Evolutionary conservation across 2,797 vertebrate species (phyloP).

Genomic region (Falco biarmicus): DNA sequence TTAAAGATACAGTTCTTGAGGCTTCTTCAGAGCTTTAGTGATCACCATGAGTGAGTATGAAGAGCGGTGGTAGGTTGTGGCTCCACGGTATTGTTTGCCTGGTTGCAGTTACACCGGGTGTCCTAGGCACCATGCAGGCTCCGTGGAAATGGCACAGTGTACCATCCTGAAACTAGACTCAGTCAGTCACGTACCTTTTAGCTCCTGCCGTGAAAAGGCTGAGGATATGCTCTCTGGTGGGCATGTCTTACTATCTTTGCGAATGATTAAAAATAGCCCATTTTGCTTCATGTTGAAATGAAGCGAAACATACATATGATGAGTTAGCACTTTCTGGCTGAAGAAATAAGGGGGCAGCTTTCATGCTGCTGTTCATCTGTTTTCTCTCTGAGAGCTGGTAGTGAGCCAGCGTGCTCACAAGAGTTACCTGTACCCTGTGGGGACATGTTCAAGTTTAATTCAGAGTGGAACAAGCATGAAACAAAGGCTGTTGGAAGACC

Average conservation of each 20-base stretch:
- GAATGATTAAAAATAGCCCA: background rate
- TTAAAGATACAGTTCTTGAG: constrained; percentile 98
- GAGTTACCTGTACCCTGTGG: background rate
- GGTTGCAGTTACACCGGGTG: background rate
- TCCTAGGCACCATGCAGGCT: background rate
- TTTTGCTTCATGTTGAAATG: background rate
- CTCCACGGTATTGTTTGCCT: background rate
- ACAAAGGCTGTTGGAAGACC: background rate
- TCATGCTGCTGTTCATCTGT: background rate
- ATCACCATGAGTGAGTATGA: constrained; percentile 96
- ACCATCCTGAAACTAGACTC: background rate
- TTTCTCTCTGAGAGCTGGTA: background rate
- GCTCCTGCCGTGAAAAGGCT: background rate
- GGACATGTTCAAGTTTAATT: background rate
- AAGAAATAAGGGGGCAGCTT: background rate
- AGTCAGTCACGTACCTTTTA: background rate
- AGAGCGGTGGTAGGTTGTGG: background rate
- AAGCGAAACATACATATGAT: background rate
- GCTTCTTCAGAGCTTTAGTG: constrained; percentile 98
- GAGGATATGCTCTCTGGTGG: background rate
- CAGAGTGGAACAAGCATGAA: background rate
- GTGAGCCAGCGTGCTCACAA: background rate
- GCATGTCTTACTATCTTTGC: background rate
- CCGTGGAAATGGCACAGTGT: background rate
- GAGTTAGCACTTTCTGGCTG: background rate